Base-by-base conservation (phyloP, 2,113 vertebrate species). In the Pterocles gutturalis region DNA sequence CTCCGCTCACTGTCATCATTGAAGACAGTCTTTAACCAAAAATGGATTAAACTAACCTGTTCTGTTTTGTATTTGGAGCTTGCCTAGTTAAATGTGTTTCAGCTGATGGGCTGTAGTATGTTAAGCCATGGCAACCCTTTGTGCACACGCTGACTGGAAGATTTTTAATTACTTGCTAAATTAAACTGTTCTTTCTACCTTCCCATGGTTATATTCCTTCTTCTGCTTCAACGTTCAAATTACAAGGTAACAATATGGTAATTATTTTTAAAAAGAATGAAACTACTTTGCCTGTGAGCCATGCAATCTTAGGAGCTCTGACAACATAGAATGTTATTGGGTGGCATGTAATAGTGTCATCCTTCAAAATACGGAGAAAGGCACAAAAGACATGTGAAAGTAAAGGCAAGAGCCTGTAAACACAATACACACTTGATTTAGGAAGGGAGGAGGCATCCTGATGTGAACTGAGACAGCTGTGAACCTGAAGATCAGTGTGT, bases 161-260 rank as follows among this genome's bases (percentile, higher is more conserved):
- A 49, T 88, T 83, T 80, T 94, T 92, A 97, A 92, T 86, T 93
- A 29, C 20, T 46, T 88, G 19, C 29, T 86, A 84, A 86, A 83
- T 75, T 36, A 89, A 72, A 69, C 51, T 10, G 26, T 73, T 91
- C 38, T 86, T 94, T 77, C 45, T 33, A 70, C 36, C 51, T 87
- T 91, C 33, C 25, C 20, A 7, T 73, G 22, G 18, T 83, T 89
- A 78, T 90, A 89, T 91, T 87, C 45, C 60, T 79, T 95, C 73
- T 87, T 90, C 49, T 84, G 17, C 66, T 91, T 79, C 92, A 64
- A 78, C 36, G 75, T 51, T 81, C 46, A 43, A 60, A 81, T 83
- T 86, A 83, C 60, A 66, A 66, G 49, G 36, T 81, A 89, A 77
- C 21, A 49, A 54, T 43, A 55, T 31, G 8, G 12, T 89, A 88